A percentile compares a stretch with the other conserved stretches of the same genome.
These are phyloP conservation scores for Nasonia longicornis DNA, from an alignment of 1,140 invertebrate species.

Conservation along the genomic window DNA sequence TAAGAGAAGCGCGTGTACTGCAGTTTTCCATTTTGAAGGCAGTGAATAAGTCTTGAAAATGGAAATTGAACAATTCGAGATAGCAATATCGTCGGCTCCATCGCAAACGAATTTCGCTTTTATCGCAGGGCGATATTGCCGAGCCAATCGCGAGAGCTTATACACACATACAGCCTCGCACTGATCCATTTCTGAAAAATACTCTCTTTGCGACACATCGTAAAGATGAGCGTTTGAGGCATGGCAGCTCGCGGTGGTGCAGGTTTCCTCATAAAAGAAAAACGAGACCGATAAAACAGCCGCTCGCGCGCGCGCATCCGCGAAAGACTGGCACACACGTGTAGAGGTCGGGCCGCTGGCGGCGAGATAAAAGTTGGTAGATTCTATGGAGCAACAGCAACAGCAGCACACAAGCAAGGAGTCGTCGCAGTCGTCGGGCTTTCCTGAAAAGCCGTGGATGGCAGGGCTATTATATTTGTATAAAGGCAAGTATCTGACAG, in stretches of 20 bases:
- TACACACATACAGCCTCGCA: neutral
- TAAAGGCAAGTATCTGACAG: constrained; percentile 32
- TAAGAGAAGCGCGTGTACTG: too few species aligned
- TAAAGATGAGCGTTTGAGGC: constrained; percentile 38
- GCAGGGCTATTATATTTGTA: constrained; percentile 33
- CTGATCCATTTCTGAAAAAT: neutral
- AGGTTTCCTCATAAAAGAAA: constrained; percentile 13
- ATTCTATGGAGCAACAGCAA: neutral
- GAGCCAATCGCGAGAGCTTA: neutral
- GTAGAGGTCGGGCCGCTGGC: neutral
- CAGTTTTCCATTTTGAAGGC: neutral
- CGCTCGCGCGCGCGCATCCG: too few species aligned
- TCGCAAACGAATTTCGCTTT: neutral
- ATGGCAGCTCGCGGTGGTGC: neutral
- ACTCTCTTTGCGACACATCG: neutral
- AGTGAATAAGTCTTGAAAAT: neutral
- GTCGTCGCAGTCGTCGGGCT: neutral
- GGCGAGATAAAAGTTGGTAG: constrained; percentile 9
- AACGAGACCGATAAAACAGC: constrained; percentile 1
- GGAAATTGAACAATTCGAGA: neutral
- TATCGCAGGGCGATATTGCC: neutral
- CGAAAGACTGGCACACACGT: neutral
- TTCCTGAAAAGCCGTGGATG: constrained; percentile 5
- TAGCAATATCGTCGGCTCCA: neutral
- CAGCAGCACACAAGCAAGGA: neutral